These are phyloP conservation scores for Amphilophus citrinellus DNA, from an alignment of 2,113 vertebrate genomes.

Conservation along the genomic window DNA sequence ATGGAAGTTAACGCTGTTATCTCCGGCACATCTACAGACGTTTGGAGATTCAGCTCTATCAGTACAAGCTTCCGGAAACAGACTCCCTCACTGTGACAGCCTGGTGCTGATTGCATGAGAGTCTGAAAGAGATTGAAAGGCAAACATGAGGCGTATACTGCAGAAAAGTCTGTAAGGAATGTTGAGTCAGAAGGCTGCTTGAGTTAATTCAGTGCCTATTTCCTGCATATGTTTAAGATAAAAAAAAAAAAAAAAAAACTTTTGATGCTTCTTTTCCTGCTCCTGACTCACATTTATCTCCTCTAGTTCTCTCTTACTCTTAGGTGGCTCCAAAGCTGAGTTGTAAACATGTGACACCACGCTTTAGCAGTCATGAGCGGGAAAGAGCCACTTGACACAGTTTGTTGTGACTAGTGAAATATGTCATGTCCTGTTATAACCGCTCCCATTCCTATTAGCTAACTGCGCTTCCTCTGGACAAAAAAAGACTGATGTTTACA, in stretches of 20 bases:
- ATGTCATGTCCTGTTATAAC: conserved; percentile 29
- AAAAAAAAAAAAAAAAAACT: conserved; percentile 6
- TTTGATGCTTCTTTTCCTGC: conserved; percentile 17
- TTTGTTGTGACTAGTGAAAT: conserved; percentile 23
- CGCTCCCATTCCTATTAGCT: conserved; percentile 49
- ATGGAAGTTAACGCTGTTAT: conserved; percentile 18
- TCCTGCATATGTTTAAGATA: conserved; percentile 49
- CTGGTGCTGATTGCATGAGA: conserved; percentile 10
- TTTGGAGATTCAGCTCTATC: conserved; percentile 45
- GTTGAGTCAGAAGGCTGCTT: conserved; percentile 28
- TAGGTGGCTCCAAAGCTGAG: neutral
- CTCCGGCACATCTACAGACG: conserved; percentile 25
- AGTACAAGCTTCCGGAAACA: conserved; percentile 19
- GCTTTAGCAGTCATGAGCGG: neutral
- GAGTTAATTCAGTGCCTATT: conserved; percentile 47
- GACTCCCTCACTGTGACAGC: neutral
- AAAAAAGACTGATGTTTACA: neutral
- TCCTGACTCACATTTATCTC: conserved; percentile 38
- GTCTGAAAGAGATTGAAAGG: neutral
- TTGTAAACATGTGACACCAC: conserved; percentile 1
- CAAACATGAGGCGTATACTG: neutral
- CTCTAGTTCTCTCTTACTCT: neutral
- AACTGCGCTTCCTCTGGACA: neutral
- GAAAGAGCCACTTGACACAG: conserved; percentile 8
- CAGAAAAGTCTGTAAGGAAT: neutral